phyloP scores from a whole-genome alignment of 2,888 invertebrate genomes.

The Drosophila birchii region DNA sequence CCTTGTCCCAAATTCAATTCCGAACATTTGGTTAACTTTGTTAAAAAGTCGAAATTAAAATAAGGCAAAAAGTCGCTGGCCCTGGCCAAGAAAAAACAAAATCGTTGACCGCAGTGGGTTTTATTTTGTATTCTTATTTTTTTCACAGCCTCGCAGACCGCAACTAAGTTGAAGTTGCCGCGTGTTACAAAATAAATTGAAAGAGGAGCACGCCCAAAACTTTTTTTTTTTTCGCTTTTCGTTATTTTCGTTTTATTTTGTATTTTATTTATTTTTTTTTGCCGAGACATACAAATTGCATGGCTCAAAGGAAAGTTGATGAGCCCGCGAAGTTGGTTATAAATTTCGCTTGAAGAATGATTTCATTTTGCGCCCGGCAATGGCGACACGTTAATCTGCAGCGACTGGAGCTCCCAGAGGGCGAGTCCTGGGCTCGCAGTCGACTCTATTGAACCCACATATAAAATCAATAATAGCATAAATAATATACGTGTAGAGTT shows the following conservation, averaged over 20 bases:
- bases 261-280: constrained; percentile 4
- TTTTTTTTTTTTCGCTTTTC: constrained; percentile 27
- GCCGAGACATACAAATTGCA: constrained; percentile 63
- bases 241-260: constrained; percentile 14
- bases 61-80: constrained; percentile 50
- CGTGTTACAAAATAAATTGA: constrained; percentile 51
- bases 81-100: constrained; percentile 12
- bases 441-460: constrained; percentile 55
- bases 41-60: constrained; percentile 80
- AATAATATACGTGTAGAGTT: constrained; percentile 69
- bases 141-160: constrained; percentile 34
- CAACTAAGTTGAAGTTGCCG: constrained; percentile 59
- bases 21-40: constrained; percentile 73
- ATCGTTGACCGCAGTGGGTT: constrained; percentile 66
- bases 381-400: constrained; percentile 53
- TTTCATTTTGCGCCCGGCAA: constrained; percentile 64
- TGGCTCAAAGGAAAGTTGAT: constrained; percentile 75
- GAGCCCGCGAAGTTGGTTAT: constrained; percentile 64
- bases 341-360: constrained; percentile 71
- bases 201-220: constrained; percentile 48
- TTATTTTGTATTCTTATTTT: not conserved
- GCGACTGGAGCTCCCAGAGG: constrained; percentile 26
- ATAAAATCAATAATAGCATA: constrained; percentile 78
- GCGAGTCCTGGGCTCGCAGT: constrained; percentile 15
- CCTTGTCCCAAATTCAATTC: constrained; percentile 74